A percentile compares a stretch with the other conserved stretches of the same genome.
Evolutionary conservation across 2,113 vertebrate genomes (phyloP).

Genomic region (Catharus minimus): DNA sequence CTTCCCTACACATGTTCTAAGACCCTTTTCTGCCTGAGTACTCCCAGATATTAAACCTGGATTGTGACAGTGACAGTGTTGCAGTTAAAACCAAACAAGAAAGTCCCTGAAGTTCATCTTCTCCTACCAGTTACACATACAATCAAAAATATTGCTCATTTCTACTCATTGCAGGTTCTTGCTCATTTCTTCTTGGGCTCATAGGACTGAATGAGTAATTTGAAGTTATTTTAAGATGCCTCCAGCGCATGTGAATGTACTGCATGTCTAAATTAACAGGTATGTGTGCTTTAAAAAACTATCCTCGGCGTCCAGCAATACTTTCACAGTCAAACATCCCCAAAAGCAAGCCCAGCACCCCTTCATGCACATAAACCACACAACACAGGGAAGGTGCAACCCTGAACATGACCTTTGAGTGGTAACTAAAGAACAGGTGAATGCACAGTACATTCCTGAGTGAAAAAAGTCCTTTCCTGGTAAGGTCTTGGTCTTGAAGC

Average conservation of each 20-base stretch:
- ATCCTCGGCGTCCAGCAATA: not conserved
- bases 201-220: not conserved
- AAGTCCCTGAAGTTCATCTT: not conserved
- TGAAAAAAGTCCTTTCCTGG: not conserved
- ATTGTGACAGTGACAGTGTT: not conserved
- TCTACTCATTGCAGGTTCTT: not conserved
- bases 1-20: not conserved
- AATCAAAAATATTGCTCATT: not conserved
- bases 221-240: not conserved
- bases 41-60: not conserved
- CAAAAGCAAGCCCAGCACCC: not conserved
- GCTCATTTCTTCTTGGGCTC: not conserved
- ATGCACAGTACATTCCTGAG: rapidly evolving
- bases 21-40: not conserved
- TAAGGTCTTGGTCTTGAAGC: not conserved
- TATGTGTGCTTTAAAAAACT: rapidly evolving
- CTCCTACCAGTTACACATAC: not conserved
- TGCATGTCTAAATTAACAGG: not conserved
- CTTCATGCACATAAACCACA: rapidly evolving
- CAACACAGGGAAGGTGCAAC: not conserved
- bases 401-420: not conserved
- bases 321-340: not conserved
- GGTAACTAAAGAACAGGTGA: not conserved
- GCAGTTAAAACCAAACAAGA: not conserved
- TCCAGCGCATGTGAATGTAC: not conserved